Base-by-base conservation (phyloP, 2,888 invertebrate species). In the Lithophane socia region DNA sequence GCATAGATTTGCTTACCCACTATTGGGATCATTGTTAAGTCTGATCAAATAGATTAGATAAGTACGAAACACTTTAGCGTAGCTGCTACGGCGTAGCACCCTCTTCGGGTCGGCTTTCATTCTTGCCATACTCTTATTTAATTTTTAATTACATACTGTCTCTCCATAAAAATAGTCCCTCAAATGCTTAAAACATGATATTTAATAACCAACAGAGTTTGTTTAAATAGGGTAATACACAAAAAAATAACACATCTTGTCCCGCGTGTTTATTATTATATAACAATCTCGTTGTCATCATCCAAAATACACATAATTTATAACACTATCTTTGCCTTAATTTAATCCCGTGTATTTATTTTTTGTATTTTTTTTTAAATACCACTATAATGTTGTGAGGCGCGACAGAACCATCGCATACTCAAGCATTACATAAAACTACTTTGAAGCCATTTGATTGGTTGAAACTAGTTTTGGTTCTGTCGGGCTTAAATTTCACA, bases 251-350 rank as follows among this genome's bases (percentile, higher is more conserved):
- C 37, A 47, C 9, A 16, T 47, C 4, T 63, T 47, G 8, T 47
- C 77, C 77, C 77, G 68, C 77, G 69, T 77, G 63, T 69, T 77
- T 77, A 69, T 69, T 77, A 24, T 63, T 21, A 42, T 21, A 16
- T 21, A n/a, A 10, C 21, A 61, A 68, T 44, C 47, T 77, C 37
- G 9, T 63, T 63, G 16, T 69, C 24, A 37, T 47, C 68, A 54
- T 47, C 54, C 47, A 5, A 67, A 76, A 52, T 52, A 69, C 16
- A 69, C 29, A n/a, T 56, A 29, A 29, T 24, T 54, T 2, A 42
- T 54, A 42, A 29, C 29, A 66, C 66, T 66, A 47, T 42, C 37
- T 29, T 71, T 37, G 37, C 18, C 21, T 54, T 21, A 8, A 42
- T 65, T 24, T 13, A 5, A 29, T 29, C 29, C 24, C 54, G 67